These are phyloP conservation scores for Danio tinwini DNA, from an alignment of 2,797 vertebrate genomes.

Conservation along the genomic window DNA sequence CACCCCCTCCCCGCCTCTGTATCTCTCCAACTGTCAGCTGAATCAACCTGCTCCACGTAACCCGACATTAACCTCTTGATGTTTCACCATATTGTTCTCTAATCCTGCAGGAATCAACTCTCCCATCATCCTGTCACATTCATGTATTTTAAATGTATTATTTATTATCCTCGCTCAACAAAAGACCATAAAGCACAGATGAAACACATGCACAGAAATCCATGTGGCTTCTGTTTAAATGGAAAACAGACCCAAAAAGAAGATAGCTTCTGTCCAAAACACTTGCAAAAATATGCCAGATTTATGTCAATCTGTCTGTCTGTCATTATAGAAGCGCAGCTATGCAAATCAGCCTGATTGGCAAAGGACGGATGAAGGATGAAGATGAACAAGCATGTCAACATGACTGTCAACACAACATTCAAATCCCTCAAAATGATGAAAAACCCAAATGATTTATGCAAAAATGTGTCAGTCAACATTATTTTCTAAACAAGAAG, in stretches of 20 bases:
- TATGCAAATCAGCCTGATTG: conserved; percentile 23
- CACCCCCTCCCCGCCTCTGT: conserved; percentile 5
- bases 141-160: conserved; percentile 39
- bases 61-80: conserved; percentile 57
- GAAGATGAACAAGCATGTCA: conserved; percentile 23
- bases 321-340: background rate
- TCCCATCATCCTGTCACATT: conserved; percentile 52
- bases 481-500: background rate
- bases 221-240: conserved; percentile 5
- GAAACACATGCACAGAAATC: conserved; percentile 4
- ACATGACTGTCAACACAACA: conserved; percentile 26
- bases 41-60: conserved; percentile 46
- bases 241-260: background rate
- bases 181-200: conserved; percentile 49
- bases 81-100: conserved; percentile 49
- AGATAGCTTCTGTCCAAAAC: conserved; percentile 7
- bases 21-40: conserved; percentile 43
- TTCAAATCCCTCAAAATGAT: conserved; percentile 15
- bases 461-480: background rate
- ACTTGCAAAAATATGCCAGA: conserved; percentile 14
- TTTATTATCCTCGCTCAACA: conserved; percentile 47
- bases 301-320: conserved; percentile 21
- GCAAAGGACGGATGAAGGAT: conserved; percentile 14
- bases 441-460: conserved; percentile 4
- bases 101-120: conserved; percentile 42